Evolutionary conservation across 2,113 vertebrate species (phyloP), one percentile per base, ranked within the genome.

Genomic region (Pseudopodoces humilis): DNA sequence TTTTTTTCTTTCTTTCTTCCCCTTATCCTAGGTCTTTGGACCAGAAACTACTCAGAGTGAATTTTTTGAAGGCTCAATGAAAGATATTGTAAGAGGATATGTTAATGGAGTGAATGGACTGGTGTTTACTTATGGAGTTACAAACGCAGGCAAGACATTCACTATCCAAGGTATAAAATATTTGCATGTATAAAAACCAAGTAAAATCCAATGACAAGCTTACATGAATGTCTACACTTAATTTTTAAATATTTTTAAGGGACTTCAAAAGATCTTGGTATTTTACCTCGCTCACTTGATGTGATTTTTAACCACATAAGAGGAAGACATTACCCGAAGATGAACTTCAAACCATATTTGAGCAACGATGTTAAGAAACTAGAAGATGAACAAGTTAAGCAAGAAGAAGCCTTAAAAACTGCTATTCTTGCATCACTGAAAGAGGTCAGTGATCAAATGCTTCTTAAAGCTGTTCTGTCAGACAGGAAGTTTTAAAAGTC

Each of bases 71-170:
- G 96, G 97, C 46, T 98, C 98, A 2, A 96, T 99, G 88, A 98
- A 96, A 88, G 97, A 97, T 13, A 96, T 98, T 19, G 94, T 98
- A 87, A 96, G 85, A 44, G 96, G 98, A 1, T 99, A 98, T 79
- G 50, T 99, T 70, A 94, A 97, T 31, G 99, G 99, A 71, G 97
- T 97, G 83, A 99, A 98, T 63, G 97, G 98, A 3, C 87, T 99
- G 41, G 98, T 99, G 31, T 99, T 99, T 97, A 99, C 98, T 50
- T 99, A 99, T 1, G 99, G 99, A 9, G 98, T 99, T 33, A 99
- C 99, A 41, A 99, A 99, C 44, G 98, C 99, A 83, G 99, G 99
- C 35, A 99, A 99, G 96, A 99, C 99, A 1, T 98, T 98, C 94
- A 99, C 99, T 15, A 98, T 99, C 70, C 99, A 99, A 98, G 99